phyloP scores from a whole-genome alignment of 2,888 invertebrate species.

The Dysmachus trigonus region DNA sequence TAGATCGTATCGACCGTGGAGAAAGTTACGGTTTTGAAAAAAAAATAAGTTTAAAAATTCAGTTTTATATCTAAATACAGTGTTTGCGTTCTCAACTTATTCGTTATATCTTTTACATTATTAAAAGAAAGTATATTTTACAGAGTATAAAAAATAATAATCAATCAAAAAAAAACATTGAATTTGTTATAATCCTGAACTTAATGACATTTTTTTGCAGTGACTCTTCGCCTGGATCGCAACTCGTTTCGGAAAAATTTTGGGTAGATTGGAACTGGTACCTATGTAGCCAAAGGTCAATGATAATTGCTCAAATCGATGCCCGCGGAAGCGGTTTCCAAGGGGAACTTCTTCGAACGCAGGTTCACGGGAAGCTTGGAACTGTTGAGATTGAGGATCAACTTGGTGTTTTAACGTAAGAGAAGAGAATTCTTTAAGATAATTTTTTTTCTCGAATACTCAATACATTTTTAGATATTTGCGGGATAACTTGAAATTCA shows the following conservation, averaged over 20 bases:
- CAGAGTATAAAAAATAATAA: too few relatives aligned
- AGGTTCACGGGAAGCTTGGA: conserved; percentile 78
- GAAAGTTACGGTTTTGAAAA: too few relatives aligned
- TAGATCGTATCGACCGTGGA: too few relatives aligned
- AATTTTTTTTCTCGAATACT: neutral
- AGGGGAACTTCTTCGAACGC: conserved; percentile 78
- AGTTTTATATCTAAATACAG: too few relatives aligned
- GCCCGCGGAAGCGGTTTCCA: conserved; percentile 87
- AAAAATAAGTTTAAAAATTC: too few relatives aligned
- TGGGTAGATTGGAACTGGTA: conserved; percentile 86
- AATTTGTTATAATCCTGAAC: too few relatives aligned
- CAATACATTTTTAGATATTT: conserved; percentile 70
- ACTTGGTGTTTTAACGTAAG: conserved; percentile 73
- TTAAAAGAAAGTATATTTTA: too few relatives aligned
- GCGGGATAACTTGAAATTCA: conserved; percentile 80
- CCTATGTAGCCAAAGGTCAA: conserved; percentile 80
- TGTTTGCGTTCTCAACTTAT: too few relatives aligned
- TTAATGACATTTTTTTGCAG: too few relatives aligned
- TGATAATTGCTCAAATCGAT: conserved; percentile 89
- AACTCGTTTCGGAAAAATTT: conserved; percentile 84
- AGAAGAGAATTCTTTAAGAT: neutral
- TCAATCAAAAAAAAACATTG: too few relatives aligned
- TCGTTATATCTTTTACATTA: too few relatives aligned
- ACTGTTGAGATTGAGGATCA: conserved; percentile 82
- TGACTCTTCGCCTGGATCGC: conserved; percentile 83